These are phyloP conservation scores for Strix uralensis DNA, from an alignment of 2,113 vertebrate genomes.

Conservation along the genomic window DNA sequence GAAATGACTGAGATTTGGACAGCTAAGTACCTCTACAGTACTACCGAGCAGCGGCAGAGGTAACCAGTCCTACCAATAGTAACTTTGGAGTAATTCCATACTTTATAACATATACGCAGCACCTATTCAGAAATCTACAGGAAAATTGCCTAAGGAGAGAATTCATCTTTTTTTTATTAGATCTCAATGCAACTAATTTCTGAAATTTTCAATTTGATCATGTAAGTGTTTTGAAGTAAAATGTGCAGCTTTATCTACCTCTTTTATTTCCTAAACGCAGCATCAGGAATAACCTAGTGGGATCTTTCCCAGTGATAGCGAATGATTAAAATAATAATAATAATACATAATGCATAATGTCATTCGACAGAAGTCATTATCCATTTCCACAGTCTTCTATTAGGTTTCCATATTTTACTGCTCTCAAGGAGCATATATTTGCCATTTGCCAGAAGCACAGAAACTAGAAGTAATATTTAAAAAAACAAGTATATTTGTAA, in stretches of 20 bases:
- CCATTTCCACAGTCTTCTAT: neutral
- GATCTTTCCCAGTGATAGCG: neutral
- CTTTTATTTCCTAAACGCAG: neutral
- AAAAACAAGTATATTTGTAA: neutral
- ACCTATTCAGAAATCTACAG: neutral
- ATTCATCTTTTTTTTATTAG: neutral
- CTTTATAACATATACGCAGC: neutral
- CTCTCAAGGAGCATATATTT: neutral
- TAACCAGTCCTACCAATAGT: neutral
- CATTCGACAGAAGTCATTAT: neutral
- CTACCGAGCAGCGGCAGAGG: neutral
- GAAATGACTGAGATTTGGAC: neutral
- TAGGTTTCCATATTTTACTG: neutral
- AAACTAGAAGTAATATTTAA: neutral
- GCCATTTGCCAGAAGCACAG: neutral
- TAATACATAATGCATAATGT: neutral
- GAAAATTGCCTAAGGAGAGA: neutral
- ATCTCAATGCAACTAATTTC: neutral
- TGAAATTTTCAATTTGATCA: neutral
- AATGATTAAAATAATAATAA: slow-evolving; percentile 39
- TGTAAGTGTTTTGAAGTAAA: neutral
- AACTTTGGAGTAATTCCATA: neutral
- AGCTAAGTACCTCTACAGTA: neutral
- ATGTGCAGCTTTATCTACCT: neutral
- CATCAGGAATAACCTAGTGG: neutral